Percentiles rank a stretch among this genome's conserved stretches.
Conservation (phyloP, 2,113 vertebrate species). For the Rafetus swinhoei region DNA sequence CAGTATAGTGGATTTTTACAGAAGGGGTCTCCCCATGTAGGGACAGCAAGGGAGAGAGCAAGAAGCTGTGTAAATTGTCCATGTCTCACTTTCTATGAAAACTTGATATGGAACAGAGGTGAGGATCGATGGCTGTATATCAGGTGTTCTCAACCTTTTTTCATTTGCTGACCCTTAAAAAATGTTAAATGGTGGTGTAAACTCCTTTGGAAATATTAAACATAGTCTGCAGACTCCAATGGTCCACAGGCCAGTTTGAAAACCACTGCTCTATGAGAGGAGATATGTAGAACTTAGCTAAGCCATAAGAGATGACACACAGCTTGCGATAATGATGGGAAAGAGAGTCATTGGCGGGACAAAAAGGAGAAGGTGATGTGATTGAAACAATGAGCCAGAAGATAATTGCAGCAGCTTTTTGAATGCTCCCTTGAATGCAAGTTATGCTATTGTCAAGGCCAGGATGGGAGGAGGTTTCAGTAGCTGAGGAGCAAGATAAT, state of each 20-base stretch:
- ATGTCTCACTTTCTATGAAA: too few relatives aligned
- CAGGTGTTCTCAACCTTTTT: neutral
- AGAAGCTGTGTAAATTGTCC: neutral
- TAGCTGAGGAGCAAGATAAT: neutral
- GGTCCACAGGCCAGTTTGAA: too few relatives aligned
- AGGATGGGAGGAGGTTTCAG: neutral
- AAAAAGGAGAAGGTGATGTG: too few relatives aligned
- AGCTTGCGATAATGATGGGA: neutral
- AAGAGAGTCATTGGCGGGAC: too few relatives aligned
- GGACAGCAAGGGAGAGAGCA: neutral
- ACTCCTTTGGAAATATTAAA: neutral
- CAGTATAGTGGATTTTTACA: neutral
- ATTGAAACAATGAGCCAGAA: neutral
- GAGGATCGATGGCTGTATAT: too few relatives aligned
- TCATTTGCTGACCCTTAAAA: neutral
- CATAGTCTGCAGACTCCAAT: too few relatives aligned
- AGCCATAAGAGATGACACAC: neutral
- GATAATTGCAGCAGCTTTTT: neutral
- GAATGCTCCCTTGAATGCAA: neutral
- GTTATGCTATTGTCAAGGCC: neutral
- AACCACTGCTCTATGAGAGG: too few relatives aligned
- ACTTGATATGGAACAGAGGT: too few relatives aligned
- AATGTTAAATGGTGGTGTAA: neutral
- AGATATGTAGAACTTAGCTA: too few relatives aligned
- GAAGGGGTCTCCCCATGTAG: neutral